Conservation (phyloP, 2,888 invertebrate genomes). For the Seira musarum region DNA sequence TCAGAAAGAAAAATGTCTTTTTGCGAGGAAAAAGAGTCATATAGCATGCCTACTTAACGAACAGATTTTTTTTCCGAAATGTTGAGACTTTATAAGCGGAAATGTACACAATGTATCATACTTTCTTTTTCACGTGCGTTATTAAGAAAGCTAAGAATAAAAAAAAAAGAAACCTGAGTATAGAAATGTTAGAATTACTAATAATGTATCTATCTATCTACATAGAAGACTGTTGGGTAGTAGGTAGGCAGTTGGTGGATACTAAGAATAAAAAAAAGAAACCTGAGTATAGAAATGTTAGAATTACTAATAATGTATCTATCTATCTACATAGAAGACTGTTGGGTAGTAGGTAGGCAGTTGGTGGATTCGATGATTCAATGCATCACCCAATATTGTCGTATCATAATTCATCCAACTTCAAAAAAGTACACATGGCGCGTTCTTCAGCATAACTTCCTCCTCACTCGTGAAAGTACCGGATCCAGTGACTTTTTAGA, state of each 20-base stretch:
- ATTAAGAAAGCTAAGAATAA: background rate
- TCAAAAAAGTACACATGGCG: conserved; percentile 26
- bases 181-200: too few relatives aligned
- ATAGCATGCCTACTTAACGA: background rate
- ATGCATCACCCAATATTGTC: conserved; percentile 10
- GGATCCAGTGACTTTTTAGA: conserved; percentile 39
- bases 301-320: too few relatives aligned
- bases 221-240: too few relatives aligned
- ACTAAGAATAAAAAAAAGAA: too few relatives aligned
- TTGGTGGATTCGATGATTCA: conserved; percentile 3
- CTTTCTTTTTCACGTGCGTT: conserved; percentile 2
- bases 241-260: too few relatives aligned
- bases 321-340: background rate
- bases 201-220: too few relatives aligned
- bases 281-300: too few relatives aligned
- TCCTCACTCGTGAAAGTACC: conserved; percentile 22
- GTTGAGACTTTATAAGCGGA: conserved; percentile 33
- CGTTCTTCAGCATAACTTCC: conserved; percentile 9
- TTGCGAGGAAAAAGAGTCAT: background rate
- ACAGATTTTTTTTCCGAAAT: background rate
- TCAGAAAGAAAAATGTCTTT: conserved; percentile 15
- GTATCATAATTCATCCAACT: conserved; percentile 46
- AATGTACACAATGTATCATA: conserved; percentile 57
- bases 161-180: background rate
- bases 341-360: too few relatives aligned